Evolutionary conservation across 35 echinoderm and acorn worm species (phyloP).

Genomic region (Nesometra sesokonis): DNA sequence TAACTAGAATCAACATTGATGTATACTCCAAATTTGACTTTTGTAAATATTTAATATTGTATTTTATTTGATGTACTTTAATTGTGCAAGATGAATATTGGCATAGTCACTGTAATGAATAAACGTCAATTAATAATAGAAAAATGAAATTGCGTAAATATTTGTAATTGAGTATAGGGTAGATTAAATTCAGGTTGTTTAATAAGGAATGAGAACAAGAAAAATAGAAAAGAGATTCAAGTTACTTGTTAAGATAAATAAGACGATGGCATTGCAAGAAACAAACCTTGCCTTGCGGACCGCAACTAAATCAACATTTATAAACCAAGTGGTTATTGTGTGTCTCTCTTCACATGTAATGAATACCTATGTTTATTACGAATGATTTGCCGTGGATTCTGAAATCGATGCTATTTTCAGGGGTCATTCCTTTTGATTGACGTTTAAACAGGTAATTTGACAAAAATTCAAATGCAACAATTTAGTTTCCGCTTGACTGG

Average conservation of each 20-base stretch:
- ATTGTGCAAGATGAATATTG: too few relatives aligned
- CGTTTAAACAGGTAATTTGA: neutral
- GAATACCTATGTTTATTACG: neutral
- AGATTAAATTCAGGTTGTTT: neutral
- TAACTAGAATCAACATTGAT: too few relatives aligned
- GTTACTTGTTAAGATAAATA: neutral
- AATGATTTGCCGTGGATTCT: neutral
- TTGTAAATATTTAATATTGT: too few relatives aligned
- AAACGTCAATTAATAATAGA: neutral
- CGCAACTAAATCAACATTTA: neutral
- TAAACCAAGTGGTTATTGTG: neutral
- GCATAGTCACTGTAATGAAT: too few relatives aligned
- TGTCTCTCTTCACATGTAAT: neutral
- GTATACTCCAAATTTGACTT: too few relatives aligned
- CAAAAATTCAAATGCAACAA: neutral
- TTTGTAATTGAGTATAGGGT: neutral
- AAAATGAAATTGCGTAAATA: neutral
- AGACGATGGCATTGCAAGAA: neutral
- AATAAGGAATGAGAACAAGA: neutral
- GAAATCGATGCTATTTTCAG: neutral
- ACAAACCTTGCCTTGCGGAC: neutral
- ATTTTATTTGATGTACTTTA: too few relatives aligned
- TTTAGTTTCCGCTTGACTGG: neutral
- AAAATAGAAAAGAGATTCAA: neutral
- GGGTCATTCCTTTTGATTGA: neutral